Conservation (phyloP, 2,888 invertebrate genomes). For the Tupiocoris notatus region DNA sequence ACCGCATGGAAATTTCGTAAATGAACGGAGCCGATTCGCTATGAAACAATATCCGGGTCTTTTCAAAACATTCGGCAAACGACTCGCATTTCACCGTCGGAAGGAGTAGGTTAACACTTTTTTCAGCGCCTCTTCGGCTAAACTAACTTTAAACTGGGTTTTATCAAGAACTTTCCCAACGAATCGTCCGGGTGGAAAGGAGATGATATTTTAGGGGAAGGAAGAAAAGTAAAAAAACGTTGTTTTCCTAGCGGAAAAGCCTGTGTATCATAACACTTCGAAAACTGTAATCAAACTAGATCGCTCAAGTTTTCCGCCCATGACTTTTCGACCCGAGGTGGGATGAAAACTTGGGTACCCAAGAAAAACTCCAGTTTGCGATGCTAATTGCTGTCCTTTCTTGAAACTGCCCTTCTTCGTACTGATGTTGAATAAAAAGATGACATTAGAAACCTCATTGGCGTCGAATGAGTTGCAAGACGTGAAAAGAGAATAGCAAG, state of each 20-base stretch:
- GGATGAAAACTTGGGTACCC: not conserved
- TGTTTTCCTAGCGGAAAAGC: not conserved
- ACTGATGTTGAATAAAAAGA: too few species aligned
- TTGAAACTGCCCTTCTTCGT: too few species aligned
- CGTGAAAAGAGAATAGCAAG: too few species aligned
- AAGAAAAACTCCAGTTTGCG: not conserved
- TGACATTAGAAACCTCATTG: too few species aligned
- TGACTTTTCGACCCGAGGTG: not conserved
- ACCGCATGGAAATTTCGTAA: too few species aligned
- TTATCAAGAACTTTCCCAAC: conserved; percentile 8
- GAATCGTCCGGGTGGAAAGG: not conserved
- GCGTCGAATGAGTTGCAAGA: too few species aligned
- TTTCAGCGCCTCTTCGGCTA: not conserved
- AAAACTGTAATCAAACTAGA: not conserved
- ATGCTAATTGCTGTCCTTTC: too few species aligned
- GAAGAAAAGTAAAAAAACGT: not conserved
- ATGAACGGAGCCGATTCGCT: too few species aligned
- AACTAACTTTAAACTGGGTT: conserved; percentile 9
- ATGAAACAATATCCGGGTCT: too few species aligned
- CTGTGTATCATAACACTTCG: not conserved
- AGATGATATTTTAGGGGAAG: not conserved
- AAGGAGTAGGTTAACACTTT: not conserved
- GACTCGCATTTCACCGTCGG: not conserved
- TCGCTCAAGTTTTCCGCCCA: not conserved
- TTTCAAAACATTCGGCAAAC: too few species aligned